phyloP scores from a whole-genome alignment of 2,797 vertebrate genomes.

The Molossus alvarezi region DNA sequence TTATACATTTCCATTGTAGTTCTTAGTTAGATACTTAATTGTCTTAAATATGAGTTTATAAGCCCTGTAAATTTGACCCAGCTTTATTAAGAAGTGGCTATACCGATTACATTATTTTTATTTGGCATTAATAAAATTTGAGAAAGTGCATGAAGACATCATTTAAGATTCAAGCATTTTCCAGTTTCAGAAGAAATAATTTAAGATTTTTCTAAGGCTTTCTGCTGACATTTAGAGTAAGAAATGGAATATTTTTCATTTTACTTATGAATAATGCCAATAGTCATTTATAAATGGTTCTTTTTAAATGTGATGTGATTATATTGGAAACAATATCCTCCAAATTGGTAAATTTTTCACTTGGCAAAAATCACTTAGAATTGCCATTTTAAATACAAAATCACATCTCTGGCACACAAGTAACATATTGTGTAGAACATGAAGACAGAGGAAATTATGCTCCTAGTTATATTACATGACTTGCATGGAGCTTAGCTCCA shows the following conservation, averaged over 20 bases:
- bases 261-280: background rate
- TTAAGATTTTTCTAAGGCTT: slow-evolving; percentile 32
- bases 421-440: background rate
- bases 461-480: background rate
- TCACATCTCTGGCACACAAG: background rate
- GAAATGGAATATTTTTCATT: background rate
- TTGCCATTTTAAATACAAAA: background rate
- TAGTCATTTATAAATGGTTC: background rate
- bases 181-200: background rate
- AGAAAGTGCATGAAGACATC: slow-evolving; percentile 3
- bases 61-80: background rate
- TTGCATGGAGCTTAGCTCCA: background rate
- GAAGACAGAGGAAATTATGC: background rate
- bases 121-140: background rate
- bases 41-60: background rate
- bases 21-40: background rate
- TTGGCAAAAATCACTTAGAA: background rate
- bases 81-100: background rate
- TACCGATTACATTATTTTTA: slow-evolving; percentile 6
- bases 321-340: background rate
- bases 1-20: background rate
- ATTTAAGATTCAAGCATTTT: slow-evolving; percentile 34
- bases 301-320: background rate
- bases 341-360: slow-evolving; percentile 23
- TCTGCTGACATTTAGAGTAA: background rate